Evolutionary conservation across 2,113 vertebrate genomes (phyloP).

Genomic region (Cheilinus undulatus): DNA sequence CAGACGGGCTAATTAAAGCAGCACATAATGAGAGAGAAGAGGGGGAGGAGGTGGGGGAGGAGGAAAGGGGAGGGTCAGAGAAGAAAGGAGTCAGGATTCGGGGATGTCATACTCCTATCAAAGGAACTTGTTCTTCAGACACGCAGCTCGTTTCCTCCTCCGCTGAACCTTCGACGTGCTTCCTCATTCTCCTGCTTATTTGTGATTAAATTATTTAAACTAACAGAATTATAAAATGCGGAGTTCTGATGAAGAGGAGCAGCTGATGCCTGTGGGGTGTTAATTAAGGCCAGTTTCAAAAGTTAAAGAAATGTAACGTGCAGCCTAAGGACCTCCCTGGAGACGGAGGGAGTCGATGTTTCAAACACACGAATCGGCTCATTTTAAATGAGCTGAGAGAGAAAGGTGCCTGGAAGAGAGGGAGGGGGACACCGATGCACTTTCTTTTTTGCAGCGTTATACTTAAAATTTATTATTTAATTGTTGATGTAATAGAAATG

Average conservation of each 20-base stretch:
- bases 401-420: conserved; percentile 3
- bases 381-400: conserved; percentile 51
- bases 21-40: conserved; percentile 62
- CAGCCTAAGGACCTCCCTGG: conserved; percentile 47
- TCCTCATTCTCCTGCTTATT: neutral
- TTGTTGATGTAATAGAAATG: neutral
- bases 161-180: neutral
- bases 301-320: conserved; percentile 45
- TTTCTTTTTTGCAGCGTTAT: neutral
- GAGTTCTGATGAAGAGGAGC: conserved; percentile 14
- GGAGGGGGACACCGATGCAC: neutral
- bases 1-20: conserved; percentile 73
- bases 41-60: conserved; percentile 41
- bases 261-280: conserved; percentile 39
- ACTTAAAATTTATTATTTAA: conserved; percentile 35
- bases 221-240: conserved; percentile 15
- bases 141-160: conserved; percentile 24
- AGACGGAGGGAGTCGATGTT: conserved; percentile 10
- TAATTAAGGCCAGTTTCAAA: conserved; percentile 62
- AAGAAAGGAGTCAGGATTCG: conserved; percentile 58
- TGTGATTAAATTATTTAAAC: conserved; percentile 26
- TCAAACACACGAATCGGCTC: conserved; percentile 16
- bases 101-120: conserved; percentile 51
- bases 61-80: conserved; percentile 55
- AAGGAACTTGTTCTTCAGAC: conserved; percentile 37